Base-by-base conservation (phyloP, 2,113 vertebrate species). In the Cinclus mexicanus region DNA sequence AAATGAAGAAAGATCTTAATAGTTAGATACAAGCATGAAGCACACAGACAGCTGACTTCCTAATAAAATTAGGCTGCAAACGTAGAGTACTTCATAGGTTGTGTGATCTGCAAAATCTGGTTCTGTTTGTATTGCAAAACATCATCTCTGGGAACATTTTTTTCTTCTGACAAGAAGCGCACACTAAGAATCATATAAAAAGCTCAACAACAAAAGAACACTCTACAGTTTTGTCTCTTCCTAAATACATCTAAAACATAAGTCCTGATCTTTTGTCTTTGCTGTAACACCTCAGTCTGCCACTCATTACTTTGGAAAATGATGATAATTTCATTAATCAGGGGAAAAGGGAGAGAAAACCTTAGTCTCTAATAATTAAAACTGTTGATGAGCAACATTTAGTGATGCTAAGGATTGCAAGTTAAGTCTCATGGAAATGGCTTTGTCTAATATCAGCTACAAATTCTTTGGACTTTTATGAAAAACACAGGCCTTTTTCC, bases 91-190 rank as follows among this genome's bases (percentile, higher is more conserved):
- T 35, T 85, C 50, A 83, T 56, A 77, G 14, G 37, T 47, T 79
- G 23, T 50, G 52, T 31, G 31, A 41, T 60, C 35, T 81, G 53
- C 35, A 71, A 35, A 90, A 69, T 25, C 31, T 57, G 17, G 22
- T 42, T 88, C 28, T 77, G 28, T 72, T 87, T 92, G 61, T 56
- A 63, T 83, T 12, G 14, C 31, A 71, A 89, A 95, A 72, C 41
- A 90, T 46, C 65, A 74, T 65, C 26, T 84, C 49, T 76, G 33
- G 31, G 50, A 94, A 77, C 33, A 35, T 15, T 60, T 85, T 85
- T 57, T 80, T 69, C 33, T 60, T 71, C 55, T 92, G 75, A 92
- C 81, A 90, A 83, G 79, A 97, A 96, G 64, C 5, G 14, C 60
- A 86, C 16, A 56, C 12, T 35, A 67, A 67, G 19, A 89, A 52